Conservation (phyloP, 2,797 vertebrate genomes). For the Mormyrops attenuatus region DNA sequence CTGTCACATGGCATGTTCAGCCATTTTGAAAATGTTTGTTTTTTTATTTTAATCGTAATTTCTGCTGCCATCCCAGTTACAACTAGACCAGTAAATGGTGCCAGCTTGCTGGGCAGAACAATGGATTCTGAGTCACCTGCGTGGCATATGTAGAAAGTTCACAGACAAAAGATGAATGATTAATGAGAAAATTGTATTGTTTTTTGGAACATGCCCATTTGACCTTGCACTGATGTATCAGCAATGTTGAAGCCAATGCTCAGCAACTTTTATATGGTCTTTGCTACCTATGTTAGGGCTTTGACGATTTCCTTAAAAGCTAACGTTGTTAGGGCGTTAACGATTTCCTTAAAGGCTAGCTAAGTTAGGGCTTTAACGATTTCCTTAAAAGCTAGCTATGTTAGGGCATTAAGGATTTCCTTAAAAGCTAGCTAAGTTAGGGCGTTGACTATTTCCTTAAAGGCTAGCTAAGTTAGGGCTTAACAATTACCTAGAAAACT, state of each 20-base stretch:
- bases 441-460: no score
- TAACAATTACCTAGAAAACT: background rate
- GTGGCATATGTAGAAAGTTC: background rate
- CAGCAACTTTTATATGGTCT: background rate
- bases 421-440: no score
- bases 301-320: background rate
- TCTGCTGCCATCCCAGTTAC: background rate
- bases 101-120: background rate
- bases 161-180: background rate
- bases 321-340: background rate
- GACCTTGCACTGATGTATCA: background rate
- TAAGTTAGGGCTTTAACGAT: background rate
- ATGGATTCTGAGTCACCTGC: background rate
- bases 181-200: background rate
- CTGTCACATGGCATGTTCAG: background rate
- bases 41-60: background rate
- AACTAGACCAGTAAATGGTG: background rate
- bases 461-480: no score
- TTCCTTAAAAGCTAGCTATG: no score
- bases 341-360: background rate
- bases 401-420: no score
- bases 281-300: background rate
- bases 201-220: background rate
- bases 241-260: background rate
- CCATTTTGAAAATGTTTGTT: background rate